Evolutionary conservation across 2,113 vertebrate species (phyloP).

Genomic region (Thinocorus orbignyianus): DNA sequence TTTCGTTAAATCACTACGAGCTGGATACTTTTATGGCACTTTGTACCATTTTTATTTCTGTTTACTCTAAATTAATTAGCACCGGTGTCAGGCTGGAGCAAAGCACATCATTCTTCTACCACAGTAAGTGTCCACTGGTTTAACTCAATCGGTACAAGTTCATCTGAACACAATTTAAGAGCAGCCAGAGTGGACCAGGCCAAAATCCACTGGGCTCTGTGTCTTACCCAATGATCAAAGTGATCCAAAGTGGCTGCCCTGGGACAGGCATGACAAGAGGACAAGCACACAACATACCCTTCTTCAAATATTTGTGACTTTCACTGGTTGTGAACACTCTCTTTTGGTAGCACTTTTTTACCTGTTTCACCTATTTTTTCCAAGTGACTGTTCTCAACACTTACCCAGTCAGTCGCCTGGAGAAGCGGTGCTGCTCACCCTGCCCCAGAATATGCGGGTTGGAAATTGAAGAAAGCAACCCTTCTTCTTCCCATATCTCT

Average conservation of each 20-base stretch:
- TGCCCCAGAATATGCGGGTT: neutral
- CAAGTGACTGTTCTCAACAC: neutral
- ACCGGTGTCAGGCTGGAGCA: neutral
- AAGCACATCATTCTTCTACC: slow-evolving; percentile 16
- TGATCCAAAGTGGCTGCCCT: neutral
- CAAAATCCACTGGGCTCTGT: neutral
- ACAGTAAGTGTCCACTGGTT: neutral
- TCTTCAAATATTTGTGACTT: neutral
- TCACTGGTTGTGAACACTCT: neutral
- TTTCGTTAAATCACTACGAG: slow-evolving; percentile 37
- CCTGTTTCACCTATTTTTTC: neutral
- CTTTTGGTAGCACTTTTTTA: neutral
- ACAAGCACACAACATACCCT: neutral
- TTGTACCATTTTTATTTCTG: slow-evolving; percentile 40
- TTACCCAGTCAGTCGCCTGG: neutral
- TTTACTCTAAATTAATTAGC: slow-evolving; percentile 35
- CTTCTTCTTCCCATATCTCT: neutral
- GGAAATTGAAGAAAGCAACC: neutral
- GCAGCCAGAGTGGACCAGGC: neutral
- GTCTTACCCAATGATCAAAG: neutral
- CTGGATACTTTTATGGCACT: slow-evolving; percentile 27
- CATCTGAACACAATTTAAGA: neutral
- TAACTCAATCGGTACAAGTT: neutral
- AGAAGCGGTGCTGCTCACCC: neutral
- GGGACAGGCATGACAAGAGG: neutral